Evolutionary conservation across 2,113 vertebrate genomes (phyloP), one percentile per base, ranked within the genome.

Genomic region (Catharus fuscescens): DNA sequence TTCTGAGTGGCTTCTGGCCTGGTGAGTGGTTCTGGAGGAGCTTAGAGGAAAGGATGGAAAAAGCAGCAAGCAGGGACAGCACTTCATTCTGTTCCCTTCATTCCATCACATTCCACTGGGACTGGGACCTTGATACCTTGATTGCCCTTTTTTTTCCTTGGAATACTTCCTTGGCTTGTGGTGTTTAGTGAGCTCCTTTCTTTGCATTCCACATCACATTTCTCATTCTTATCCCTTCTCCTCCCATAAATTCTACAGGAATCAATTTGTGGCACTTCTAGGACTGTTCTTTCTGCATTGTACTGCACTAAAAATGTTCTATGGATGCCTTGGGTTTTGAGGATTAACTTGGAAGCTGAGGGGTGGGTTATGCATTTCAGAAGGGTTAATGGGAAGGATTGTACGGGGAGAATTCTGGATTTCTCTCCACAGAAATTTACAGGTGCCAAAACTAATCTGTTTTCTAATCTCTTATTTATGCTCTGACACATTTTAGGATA

Each of bases 401-500:
- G 36, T 44, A 38, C 52, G 71, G 70, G 21, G 70, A 71, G 56
- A 54, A 42, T 19, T 84, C 61, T 17, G 4, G 5, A 31, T 90
- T 92, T 84, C n/a, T 44, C 45, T 80, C n/a, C 3, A 8, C 17
- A 65, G 40, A 80, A 54, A 32, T 36, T 48, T 72, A 66, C 18
- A 72, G 32, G 60, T 73, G 32, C 18, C 10, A 53, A 87, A 70
- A 73, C 13, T 16, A 44, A 54, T 69, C 86, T 67, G 38, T 78
- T 94, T 10, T 54, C 86, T 97, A 69, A 81, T 83, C 62, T 70
- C 5, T 72, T 95, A 5, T 67, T 80, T 92, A 57, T 97, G 77
- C 53, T 96, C 70, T 97, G n/a, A 61, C 78, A 60, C 77, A 26
- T 86, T 82, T 45, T 24, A 99, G 99, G 99, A 99, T 94, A 99